Percentiles rank a stretch among this genome's conserved stretches.
Evolutionary conservation across 2,113 vertebrate genomes (phyloP).

Genomic region (Cynoglossus semilaevis): DNA sequence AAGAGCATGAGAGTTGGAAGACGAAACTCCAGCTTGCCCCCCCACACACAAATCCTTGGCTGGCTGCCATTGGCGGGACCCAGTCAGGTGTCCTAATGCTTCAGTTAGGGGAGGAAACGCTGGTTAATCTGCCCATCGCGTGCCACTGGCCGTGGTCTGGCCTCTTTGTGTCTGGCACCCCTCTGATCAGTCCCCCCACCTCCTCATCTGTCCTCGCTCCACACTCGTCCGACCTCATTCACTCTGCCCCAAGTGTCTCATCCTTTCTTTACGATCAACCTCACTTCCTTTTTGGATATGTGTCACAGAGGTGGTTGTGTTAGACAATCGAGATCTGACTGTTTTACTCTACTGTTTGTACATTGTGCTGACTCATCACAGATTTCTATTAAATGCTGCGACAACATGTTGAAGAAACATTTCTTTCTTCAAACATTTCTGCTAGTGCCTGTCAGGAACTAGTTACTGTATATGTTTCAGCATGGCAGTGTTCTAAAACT

Average conservation of each 20-base stretch:
- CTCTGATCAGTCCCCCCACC: conserved; percentile 66
- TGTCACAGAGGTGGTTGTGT: neutral
- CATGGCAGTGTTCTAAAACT: no score
- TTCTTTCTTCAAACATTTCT: no score
- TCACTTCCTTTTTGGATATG: conserved; percentile 26
- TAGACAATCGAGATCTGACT: conserved; percentile 11
- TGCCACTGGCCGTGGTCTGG: conserved; percentile 73
- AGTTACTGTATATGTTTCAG: no score
- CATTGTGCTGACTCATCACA: conserved; percentile 54
- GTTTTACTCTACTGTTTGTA: neutral
- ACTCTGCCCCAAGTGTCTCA: conserved; percentile 55
- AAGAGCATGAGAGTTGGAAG: conserved; percentile 68
- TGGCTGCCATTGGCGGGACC: conserved; percentile 70
- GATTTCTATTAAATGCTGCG: neutral
- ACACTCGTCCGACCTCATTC: conserved; percentile 57
- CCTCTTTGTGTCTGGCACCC: conserved; percentile 74
- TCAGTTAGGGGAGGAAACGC: conserved; percentile 74
- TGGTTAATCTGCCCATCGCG: conserved; percentile 76
- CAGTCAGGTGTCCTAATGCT: conserved; percentile 75
- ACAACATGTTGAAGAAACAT: no score
- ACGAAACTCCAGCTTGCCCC: conserved; percentile 56
- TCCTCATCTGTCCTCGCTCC: conserved; percentile 60
- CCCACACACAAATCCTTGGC: conserved; percentile 59
- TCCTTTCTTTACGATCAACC: conserved; percentile 47
- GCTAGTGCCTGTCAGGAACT: no score